A percentile compares a stretch with the other conserved stretches of the same genome.
phyloP scores from a whole-genome alignment of 2,888 invertebrate genomes.

The Ellobium chinense region DNA sequence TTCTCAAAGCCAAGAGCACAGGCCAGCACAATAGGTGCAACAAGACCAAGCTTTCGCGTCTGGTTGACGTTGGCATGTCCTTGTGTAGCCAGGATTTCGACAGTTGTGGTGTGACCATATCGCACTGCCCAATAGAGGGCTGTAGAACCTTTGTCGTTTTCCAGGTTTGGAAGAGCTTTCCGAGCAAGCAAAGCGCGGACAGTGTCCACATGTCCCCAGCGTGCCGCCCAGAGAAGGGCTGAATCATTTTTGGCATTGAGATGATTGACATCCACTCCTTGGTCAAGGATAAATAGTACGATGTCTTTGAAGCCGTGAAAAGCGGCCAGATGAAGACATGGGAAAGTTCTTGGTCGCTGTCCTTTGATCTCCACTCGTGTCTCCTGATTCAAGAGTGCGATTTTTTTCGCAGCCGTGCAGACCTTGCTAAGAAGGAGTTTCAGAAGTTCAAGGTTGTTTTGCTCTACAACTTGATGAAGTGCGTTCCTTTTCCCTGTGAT shows the following conservation, averaged over 20 bases:
- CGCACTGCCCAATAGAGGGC: slow-evolving; percentile 77
- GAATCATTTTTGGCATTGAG: slow-evolving; percentile 74
- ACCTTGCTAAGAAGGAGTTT: slow-evolving; percentile 46
- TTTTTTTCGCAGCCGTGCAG: background rate
- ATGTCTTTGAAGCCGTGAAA: slow-evolving; percentile 63
- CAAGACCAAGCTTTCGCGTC: slow-evolving; percentile 71
- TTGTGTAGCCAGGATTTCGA: slow-evolving; percentile 63
- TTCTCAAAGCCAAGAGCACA: slow-evolving; percentile 71
- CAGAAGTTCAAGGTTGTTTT: slow-evolving; percentile 61
- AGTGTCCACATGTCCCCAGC: slow-evolving; percentile 69
- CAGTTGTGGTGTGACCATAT: slow-evolving; percentile 69
- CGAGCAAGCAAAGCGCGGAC: slow-evolving; percentile 63
- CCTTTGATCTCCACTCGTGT: slow-evolving; percentile 70
- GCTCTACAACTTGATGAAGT: slow-evolving; percentile 70
- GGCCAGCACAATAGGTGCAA: slow-evolving; percentile 74
- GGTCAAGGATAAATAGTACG: slow-evolving; percentile 59
- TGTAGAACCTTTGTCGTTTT: slow-evolving; percentile 76
- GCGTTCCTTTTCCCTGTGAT: slow-evolving; percentile 65
- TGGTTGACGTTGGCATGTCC: slow-evolving; percentile 71
- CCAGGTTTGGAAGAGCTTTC: slow-evolving; percentile 66
- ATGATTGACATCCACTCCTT: slow-evolving; percentile 63
- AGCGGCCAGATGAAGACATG: slow-evolving; percentile 70
- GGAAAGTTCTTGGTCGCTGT: slow-evolving; percentile 71
- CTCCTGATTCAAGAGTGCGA: slow-evolving; percentile 50
- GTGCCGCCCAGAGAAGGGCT: slow-evolving; percentile 77